These are phyloP conservation scores for Siniperca chuatsi DNA, from an alignment of 2,113 vertebrate species.

Conservation along the genomic window DNA sequence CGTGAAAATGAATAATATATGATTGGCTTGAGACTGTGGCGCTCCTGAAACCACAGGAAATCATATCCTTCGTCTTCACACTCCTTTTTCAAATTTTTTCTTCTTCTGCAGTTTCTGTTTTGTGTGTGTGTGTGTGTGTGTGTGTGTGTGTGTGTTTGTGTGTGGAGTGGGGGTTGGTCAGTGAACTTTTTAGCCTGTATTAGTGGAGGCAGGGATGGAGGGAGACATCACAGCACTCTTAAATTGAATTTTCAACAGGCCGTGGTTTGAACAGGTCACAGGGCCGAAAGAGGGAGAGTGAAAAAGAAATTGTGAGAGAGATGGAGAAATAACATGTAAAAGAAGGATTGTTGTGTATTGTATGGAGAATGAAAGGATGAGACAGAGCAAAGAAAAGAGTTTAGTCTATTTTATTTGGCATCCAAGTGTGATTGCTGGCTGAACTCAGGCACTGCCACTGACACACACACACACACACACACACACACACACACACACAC, in stretches of 20 bases:
- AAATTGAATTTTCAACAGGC: slow-evolving; percentile 67
- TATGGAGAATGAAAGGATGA: neutral
- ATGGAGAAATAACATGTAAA: slow-evolving; percentile 20
- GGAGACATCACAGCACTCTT: slow-evolving; percentile 45
- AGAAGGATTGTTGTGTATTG: slow-evolving; percentile 17
- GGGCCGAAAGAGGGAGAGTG: neutral
- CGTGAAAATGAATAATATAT: slow-evolving; percentile 74
- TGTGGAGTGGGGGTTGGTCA: neutral
- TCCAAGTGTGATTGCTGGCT: slow-evolving; percentile 54
- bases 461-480: slow-evolving; percentile 1
- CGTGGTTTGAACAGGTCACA: slow-evolving; percentile 57
- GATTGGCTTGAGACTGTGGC: slow-evolving; percentile 55
- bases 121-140: slow-evolving; percentile 1
- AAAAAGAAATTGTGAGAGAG: slow-evolving; percentile 33
- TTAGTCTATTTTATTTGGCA: slow-evolving; percentile 63
- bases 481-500: slow-evolving; percentile 20
- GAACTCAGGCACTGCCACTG: slow-evolving; percentile 1
- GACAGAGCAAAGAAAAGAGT: slow-evolving; percentile 17
- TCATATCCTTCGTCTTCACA: slow-evolving; percentile 47
- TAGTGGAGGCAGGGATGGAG: slow-evolving; percentile 23
- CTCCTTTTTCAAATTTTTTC: neutral
- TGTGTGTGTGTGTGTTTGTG: slow-evolving; percentile 8
- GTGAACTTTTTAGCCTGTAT: slow-evolving; percentile 62
- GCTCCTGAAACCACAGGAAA: slow-evolving; percentile 61
- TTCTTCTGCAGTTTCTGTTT: slow-evolving; percentile 15